Percentiles rank a stretch among this genome's conserved stretches.
Conservation (phyloP, 2,888 invertebrate species). For the Eilema sororculum region DNA sequence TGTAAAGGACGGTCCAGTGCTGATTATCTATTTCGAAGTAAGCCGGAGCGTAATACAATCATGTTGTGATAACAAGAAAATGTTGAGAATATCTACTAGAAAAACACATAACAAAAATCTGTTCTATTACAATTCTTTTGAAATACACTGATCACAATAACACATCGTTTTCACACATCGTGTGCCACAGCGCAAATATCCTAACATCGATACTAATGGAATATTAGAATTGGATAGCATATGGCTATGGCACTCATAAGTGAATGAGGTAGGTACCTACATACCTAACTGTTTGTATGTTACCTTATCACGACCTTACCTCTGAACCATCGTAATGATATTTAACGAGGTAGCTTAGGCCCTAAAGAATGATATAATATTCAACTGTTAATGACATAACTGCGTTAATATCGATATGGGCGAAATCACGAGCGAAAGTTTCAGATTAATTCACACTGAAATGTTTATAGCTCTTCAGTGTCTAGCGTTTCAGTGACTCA, state of each 20-base stretch:
- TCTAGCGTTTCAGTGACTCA: too few relatives aligned
- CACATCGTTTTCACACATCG: not conserved
- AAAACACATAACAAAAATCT: slow-evolving; percentile 2
- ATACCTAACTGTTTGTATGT: too few relatives aligned
- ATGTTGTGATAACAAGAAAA: not conserved
- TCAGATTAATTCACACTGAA: not conserved
- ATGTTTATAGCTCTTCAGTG: not conserved
- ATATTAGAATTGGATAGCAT: not conserved
- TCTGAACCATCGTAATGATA: too few relatives aligned
- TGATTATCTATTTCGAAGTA: not conserved
- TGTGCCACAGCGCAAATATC: not conserved
- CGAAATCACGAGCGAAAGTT: not conserved
- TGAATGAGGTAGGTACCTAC: too few relatives aligned
- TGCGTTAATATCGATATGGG: not conserved
- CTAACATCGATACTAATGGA: not conserved
- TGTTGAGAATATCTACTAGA: not conserved
- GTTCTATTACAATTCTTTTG: not conserved
- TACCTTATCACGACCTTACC: too few relatives aligned
- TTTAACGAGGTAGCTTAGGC: too few relatives aligned
- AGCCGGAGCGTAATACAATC: not conserved
- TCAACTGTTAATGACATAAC: too few relatives aligned
- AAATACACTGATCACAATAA: not conserved
- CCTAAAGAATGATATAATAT: too few relatives aligned
- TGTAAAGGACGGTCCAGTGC: not conserved
- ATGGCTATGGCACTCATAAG: too few relatives aligned